These are phyloP conservation scores for Urophycis tenuis DNA, from an alignment of 2,797 vertebrate genomes.

Conservation along the genomic window DNA sequence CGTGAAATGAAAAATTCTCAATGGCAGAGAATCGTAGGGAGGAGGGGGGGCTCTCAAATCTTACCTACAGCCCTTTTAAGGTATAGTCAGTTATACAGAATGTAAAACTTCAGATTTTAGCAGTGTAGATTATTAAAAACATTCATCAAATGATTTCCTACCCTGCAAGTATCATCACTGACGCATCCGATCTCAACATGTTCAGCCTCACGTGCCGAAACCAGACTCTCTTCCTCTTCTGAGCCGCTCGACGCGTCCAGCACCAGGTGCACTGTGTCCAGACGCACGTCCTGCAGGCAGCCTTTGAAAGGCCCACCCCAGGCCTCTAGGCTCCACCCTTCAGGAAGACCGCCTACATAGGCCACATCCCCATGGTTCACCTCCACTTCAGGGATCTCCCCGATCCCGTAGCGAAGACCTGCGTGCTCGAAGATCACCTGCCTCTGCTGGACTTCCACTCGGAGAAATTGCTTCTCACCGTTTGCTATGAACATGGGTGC, in stretches of 20 bases:
- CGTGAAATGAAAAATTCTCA: neutral
- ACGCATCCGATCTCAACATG: constrained; percentile 75
- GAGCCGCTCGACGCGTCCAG: constrained; percentile 45
- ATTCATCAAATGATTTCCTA: constrained; percentile 33
- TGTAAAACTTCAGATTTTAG: neutral
- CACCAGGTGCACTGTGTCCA: constrained; percentile 70
- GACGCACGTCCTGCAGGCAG: constrained; percentile 84
- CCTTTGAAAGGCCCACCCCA: constrained; percentile 89
- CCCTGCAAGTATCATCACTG: constrained; percentile 83
- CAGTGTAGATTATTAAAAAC: neutral
- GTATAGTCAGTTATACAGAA: neutral
- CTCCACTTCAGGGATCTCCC: constrained; percentile 49
- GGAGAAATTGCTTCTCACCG: constrained; percentile 73
- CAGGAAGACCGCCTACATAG: constrained; percentile 74
- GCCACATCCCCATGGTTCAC: constrained; percentile 60
- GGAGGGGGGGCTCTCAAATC: neutral
- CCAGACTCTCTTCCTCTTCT: constrained; percentile 33
- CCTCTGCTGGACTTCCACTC: constrained; percentile 65
- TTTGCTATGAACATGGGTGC: constrained; percentile 68
- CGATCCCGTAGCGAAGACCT: constrained; percentile 60
- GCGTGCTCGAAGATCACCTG: constrained; percentile 57
- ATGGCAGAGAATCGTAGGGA: neutral
- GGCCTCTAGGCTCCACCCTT: constrained; percentile 30
- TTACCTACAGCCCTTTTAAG: neutral
- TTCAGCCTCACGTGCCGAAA: constrained; percentile 47